phyloP scores from a whole-genome alignment of 2,113 vertebrate genomes.

The Anhinga anhinga region DNA sequence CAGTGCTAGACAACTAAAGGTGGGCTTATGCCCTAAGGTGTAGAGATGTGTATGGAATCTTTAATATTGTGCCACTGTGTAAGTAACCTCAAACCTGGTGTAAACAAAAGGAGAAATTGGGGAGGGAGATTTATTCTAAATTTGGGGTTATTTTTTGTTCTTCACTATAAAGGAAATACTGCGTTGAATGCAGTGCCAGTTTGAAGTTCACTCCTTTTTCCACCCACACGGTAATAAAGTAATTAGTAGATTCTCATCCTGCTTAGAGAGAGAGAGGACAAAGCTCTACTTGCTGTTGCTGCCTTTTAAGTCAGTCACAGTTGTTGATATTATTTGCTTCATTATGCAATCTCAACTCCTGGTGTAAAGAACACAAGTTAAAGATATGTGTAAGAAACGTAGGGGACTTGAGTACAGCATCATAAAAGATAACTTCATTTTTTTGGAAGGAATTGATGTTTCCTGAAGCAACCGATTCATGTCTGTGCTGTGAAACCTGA shows the following conservation, averaged over 20 bases:
- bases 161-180: not conserved
- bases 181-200: not conserved
- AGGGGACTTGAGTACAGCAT: not conserved
- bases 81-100: not conserved
- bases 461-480: not conserved
- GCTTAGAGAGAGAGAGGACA: not conserved
- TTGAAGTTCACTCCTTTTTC: conserved; percentile 5
- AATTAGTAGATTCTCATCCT: conserved; percentile 11
- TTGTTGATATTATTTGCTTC: not conserved
- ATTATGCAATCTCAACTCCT: not conserved
- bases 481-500: not conserved
- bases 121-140: not conserved
- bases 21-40: not conserved
- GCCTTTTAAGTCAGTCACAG: not conserved
- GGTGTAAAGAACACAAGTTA: not conserved
- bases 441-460: not conserved
- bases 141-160: conserved; percentile 1
- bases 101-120: not conserved
- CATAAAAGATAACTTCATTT: not conserved
- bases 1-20: not conserved
- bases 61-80: not conserved
- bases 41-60: not conserved
- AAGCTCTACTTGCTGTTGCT: not conserved
- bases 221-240: not conserved
- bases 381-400: not conserved